These are phyloP conservation scores for Agrotis puta DNA, from an alignment of 2,888 invertebrate species.

Conservation along the genomic window DNA sequence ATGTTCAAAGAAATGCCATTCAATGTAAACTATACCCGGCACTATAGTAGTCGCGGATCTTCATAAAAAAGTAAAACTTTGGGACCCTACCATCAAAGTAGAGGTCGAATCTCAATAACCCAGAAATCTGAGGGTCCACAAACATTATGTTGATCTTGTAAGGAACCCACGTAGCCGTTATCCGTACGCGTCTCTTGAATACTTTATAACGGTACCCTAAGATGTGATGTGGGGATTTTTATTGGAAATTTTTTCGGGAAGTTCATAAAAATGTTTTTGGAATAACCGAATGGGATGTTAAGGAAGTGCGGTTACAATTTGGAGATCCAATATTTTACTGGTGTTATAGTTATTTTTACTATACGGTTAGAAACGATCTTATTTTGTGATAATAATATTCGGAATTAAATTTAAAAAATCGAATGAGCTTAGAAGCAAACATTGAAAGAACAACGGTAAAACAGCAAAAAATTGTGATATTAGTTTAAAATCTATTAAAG, in stretches of 20 bases:
- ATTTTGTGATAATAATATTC: neutral
- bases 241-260: conserved; percentile 24
- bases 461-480: too few species aligned
- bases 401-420: too few species aligned
- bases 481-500: too few species aligned
- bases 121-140: conserved; percentile 54
- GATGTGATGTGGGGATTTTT: conserved; percentile 62
- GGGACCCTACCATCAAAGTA: conserved; percentile 20
- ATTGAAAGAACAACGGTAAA: too few species aligned
- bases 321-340: conserved; percentile 2
- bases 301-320: neutral
- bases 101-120: conserved; percentile 58
- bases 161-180: conserved; percentile 65
- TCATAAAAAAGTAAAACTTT: conserved; percentile 51
- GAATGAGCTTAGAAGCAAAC: too few species aligned
- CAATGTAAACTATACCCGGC: conserved; percentile 16
- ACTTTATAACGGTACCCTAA: conserved; percentile 56
- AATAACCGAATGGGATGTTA: neutral
- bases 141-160: conserved; percentile 67
- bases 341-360: neutral
- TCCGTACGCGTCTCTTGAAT: conserved; percentile 53
- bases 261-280: conserved; percentile 27
- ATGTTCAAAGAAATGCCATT: conserved; percentile 6
- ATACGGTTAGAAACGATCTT: neutral
- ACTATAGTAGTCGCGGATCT: conserved; percentile 8